These are phyloP conservation scores for Callorhinus ursinus DNA, from an alignment of 2,113 vertebrate genomes.

Conservation along the genomic window DNA sequence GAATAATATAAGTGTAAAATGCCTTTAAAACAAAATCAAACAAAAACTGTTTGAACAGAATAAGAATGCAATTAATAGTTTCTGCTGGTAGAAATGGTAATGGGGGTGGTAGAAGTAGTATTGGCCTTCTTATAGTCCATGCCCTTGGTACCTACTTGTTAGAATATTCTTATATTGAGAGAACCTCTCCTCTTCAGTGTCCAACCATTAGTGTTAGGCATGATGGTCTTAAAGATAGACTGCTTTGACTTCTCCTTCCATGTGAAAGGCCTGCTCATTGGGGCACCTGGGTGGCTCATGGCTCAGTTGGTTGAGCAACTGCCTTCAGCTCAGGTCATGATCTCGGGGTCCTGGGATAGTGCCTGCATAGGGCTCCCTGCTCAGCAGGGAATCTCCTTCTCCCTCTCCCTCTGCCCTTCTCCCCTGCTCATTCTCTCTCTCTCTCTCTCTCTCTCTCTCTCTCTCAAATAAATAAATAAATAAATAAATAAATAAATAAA, in stretches of 20 bases:
- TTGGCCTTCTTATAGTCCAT: not conserved
- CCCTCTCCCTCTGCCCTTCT: not conserved
- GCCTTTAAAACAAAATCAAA: not conserved
- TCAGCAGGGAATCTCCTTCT: not conserved
- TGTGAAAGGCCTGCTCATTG: not conserved
- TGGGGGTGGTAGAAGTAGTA: not conserved
- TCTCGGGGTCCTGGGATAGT: not conserved
- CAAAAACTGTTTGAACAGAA: not conserved
- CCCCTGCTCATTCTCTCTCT: not conserved
- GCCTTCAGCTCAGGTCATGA: not conserved
- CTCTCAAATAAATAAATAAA: not conserved
- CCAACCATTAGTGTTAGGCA: not conserved
- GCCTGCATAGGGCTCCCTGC: not conserved
- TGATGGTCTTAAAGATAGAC: not conserved
- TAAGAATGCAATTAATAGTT: not conserved
- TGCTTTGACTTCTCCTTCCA: not conserved
- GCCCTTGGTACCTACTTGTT: not conserved
- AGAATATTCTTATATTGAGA: not conserved
- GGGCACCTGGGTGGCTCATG: not conserved
- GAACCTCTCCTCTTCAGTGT: not conserved
- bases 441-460: no score
- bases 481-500: not conserved
- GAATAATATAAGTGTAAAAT: not conserved
- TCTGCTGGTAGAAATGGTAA: not conserved
- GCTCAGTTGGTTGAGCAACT: not conserved